Conservation (phyloP, 92 coral and sea anemone species). For the Chrysogorgia sp. region DNA sequence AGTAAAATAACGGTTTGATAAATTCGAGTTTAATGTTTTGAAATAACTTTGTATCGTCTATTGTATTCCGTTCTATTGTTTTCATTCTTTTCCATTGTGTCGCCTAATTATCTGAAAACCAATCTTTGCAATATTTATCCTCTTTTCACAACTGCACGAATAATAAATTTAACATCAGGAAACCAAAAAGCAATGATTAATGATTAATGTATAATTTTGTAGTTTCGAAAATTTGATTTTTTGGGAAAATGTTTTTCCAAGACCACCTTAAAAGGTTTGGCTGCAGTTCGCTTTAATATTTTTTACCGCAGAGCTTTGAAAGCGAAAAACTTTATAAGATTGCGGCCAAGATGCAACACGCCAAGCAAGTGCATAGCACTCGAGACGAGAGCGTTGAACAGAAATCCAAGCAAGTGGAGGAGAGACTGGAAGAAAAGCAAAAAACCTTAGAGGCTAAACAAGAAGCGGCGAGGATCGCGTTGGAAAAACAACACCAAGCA, state of each 20-base stretch:
- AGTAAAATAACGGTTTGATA: too few species aligned
- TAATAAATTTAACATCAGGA: too few species aligned
- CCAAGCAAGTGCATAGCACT: constrained; percentile 65
- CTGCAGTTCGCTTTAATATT: background rate
- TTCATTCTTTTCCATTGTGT: too few species aligned
- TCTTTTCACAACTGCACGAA: too few species aligned
- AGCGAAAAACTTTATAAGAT: constrained; percentile 61
- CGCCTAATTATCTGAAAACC: too few species aligned
- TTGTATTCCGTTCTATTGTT: too few species aligned
- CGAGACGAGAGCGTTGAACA: constrained; percentile 64
- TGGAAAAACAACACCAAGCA: constrained; percentile 75
- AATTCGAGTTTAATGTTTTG: too few species aligned
- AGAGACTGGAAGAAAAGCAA: constrained; percentile 79
- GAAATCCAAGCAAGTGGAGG: constrained; percentile 74
- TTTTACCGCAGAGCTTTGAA: constrained; percentile 55
- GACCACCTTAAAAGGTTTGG: background rate
- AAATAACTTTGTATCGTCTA: too few species aligned
- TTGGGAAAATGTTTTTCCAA: background rate
- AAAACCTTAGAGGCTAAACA: constrained; percentile 74
- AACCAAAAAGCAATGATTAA: too few species aligned
- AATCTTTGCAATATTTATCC: too few species aligned
- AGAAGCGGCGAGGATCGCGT: constrained; percentile 72
- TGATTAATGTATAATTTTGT: too few species aligned
- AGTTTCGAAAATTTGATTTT: too few species aligned
- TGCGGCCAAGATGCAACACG: constrained; percentile 65